phyloP scores from a whole-genome alignment of 1,140 invertebrate genomes.

The Macrocentrus cingulum region DNA sequence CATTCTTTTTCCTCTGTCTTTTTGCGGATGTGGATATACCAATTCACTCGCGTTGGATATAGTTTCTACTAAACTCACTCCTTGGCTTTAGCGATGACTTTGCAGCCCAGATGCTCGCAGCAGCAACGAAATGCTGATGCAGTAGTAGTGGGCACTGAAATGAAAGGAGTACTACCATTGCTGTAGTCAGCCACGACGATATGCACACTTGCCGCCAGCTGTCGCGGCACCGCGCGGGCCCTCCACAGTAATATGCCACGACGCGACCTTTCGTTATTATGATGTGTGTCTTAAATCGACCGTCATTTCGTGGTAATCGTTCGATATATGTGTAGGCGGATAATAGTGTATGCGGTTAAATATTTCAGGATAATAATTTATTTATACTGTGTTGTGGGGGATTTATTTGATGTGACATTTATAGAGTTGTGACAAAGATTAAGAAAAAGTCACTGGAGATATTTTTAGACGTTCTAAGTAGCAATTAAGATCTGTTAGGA shows the following conservation, averaged over 20 bases:
- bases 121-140: background rate
- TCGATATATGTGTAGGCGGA: too few species aligned
- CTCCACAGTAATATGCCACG: too few species aligned
- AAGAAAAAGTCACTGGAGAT: too few species aligned
- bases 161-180: background rate
- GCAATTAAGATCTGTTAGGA: too few species aligned
- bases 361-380: too few species aligned
- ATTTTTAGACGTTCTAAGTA: too few species aligned
- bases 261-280: background rate
- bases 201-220: slow-evolving; percentile 35
- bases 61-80: background rate
- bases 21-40: background rate
- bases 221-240: slow-evolving; percentile 25
- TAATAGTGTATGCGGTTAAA: too few species aligned
- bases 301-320: too few species aligned
- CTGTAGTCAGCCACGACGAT: slow-evolving; percentile 23
- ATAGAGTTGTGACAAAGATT: too few species aligned
- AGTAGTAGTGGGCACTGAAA: background rate
- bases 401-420: too few species aligned
- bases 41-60: slow-evolving; percentile 9
- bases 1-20: too few species aligned
- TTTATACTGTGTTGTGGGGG: too few species aligned
- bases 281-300: background rate
- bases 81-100: background rate
- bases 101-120: background rate